These are phyloP conservation scores for Poecilobothrus nobilitatus DNA, from an alignment of 2,888 invertebrate genomes.

Conservation along the genomic window DNA sequence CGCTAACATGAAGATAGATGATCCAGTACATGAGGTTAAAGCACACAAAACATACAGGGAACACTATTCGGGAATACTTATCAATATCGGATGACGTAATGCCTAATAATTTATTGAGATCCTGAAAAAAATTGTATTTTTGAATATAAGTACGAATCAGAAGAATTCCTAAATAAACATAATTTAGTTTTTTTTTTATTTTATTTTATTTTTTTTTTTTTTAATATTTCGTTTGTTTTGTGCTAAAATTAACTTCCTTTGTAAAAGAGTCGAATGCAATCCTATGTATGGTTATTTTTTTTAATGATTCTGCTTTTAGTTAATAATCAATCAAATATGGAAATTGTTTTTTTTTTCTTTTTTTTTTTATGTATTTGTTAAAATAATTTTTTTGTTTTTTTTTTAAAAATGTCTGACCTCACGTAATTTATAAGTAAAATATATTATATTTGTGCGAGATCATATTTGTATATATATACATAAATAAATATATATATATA, in stretches of 20 bases:
- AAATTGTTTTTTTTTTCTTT: too few relatives aligned
- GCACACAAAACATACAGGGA: slow-evolving; percentile 96
- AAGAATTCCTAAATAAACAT: not conserved
- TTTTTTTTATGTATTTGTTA: too few relatives aligned
- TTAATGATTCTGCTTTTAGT: too few relatives aligned
- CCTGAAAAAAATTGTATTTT: slow-evolving; percentile 42
- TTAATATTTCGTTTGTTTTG: not conserved
- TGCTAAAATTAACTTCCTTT: not conserved
- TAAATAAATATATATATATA: too few relatives aligned
- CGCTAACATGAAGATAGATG: slow-evolving; percentile 91
- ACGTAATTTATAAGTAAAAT: not conserved
- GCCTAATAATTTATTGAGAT: slow-evolving; percentile 83
- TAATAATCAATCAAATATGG: too few relatives aligned
- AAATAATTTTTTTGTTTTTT: too few relatives aligned
- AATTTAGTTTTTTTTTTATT: not conserved
- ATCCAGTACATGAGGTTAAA: slow-evolving; percentile 99
- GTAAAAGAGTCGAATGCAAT: not conserved
- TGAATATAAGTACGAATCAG: not conserved
- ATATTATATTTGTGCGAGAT: not conserved
- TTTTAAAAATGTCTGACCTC: not conserved
- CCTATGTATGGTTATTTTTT: not conserved
- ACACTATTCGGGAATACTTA: slow-evolving; percentile 96
- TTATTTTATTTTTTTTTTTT: too few relatives aligned
- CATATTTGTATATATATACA: too few relatives aligned
- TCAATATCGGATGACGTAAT: slow-evolving; percentile 97